Base-by-base conservation (phyloP, 2,888 invertebrate species). In the Callyntrura guangdongensis region DNA sequence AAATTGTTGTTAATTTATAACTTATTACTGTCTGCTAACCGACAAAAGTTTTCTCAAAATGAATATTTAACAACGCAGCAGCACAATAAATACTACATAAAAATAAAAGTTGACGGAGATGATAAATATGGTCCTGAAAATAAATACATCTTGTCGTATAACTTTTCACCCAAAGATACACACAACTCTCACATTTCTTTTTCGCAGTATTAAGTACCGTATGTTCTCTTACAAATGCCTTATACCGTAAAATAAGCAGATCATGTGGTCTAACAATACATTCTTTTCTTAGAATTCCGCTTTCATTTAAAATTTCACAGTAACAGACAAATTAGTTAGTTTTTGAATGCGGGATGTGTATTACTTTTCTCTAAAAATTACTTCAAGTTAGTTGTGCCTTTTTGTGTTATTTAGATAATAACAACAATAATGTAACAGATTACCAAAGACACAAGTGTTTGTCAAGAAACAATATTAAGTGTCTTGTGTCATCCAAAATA, bases 1-100 rank as follows among this genome's bases (percentile, higher is more conserved):
- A n/a, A 89, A 83, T 83, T 56, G 25, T 83, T 83, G 72, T 77
- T 89, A 81, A 82, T 88, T 88, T 88, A 88, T 81, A 72, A 82
- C 72, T 88, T 82, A 67, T 53, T 77, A 36, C 56, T 56, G 59
- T 53, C 12, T 77, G 53, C 20, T 83, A n/a, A n/a, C n/a, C n/a
- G n/a, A n/a, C n/a, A n/a, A n/a, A n/a, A n/a, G n/a, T 82, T 86
- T 83, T 56, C 9, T 20, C 9, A 20, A 82, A 56, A 86, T 90
- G 90, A 69, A 90, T 86, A 86, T 86, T 81, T 90, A 84, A 56
- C 56, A 59, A 22, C 36, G 36, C 11, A 74, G 53, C 22, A 53
- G 12, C 14, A 14, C 14, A 56, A 69, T 8, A 56, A 77, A 47
- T 72, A 20, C 1, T 64, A 25, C 22, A 36, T n/a, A n/a, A n/a